phyloP scores from a whole-genome alignment of 2,113 vertebrate species.

The Pongo pygmaeus region DNA sequence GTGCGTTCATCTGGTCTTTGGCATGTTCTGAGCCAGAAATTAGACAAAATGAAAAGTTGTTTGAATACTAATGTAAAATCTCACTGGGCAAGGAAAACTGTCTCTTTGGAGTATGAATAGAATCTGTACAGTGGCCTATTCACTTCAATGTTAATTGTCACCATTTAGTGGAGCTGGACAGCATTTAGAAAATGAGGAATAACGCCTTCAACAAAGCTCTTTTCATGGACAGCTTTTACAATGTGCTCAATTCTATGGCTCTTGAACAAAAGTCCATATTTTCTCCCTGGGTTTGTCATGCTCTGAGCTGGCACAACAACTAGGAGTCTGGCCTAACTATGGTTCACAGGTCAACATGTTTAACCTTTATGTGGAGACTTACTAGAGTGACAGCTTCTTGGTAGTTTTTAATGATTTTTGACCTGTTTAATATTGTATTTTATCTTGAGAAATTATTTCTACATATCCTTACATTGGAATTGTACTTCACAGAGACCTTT shows the following conservation, averaged over 20 bases:
- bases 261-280: conserved; percentile 40
- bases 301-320: not conserved
- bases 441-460: conserved; percentile 10
- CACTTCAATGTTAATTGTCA: conserved; percentile 65
- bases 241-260: not conserved
- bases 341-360: conserved; percentile 15
- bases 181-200: conserved; percentile 48
- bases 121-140: conserved; percentile 54
- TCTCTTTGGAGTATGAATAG: conserved; percentile 49
- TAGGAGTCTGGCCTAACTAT: not conserved
- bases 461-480: not conserved
- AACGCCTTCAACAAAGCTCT: conserved; percentile 63
- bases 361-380: not conserved
- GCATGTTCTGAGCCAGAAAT: not conserved
- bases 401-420: not conserved
- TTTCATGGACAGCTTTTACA: conserved; percentile 50
- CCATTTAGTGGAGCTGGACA: conserved; percentile 51
- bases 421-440: conserved; percentile 1
- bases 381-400: not conserved
- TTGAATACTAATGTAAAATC: conserved; percentile 36
- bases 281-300: not conserved
- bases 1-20: not conserved
- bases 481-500: not conserved
- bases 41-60: not conserved
- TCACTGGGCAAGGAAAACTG: conserved; percentile 5